Base-by-base conservation (phyloP, 2,888 invertebrate genomes). In the Nephrotoma flavescens region DNA sequence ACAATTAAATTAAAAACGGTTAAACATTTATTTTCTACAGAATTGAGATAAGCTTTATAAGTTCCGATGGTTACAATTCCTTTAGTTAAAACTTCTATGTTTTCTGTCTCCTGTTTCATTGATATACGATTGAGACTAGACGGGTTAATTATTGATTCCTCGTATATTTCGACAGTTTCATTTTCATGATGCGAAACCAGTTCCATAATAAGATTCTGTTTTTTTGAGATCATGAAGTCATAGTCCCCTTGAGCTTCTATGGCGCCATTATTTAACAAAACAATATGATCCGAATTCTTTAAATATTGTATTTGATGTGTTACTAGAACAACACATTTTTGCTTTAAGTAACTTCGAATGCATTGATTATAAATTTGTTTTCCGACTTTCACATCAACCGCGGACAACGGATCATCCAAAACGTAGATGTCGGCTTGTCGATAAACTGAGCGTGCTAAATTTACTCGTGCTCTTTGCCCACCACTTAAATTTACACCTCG, bases 321-420 rank as follows among this genome's bases (percentile, higher is more conserved):
- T 12, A 96, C 94, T 85, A 96, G 91, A 87, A 96, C 93, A 31
- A 94, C 93, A 3, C 95, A 94, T 90, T 95, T 95, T 12, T 93
- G 92, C 71, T 91, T 91, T 42, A 95, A 90, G 88, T 93, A 92
- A 44, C 93, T 93, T 0, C 92, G 92, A 86, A 96, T 93, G 89
- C 96, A 96, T 89, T 95, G 93, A 87, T 96, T 94, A 89, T 96
- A 96, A 88, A 96, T 93, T 89, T 95, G 94, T 88, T 95, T 94
- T 5, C 96, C 95, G 0, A 96, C 96, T 88, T 95, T 94, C 0
- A 95, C 93, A 90, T 96, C 96, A 0, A 96, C 96, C 0, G 96
- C 96, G 86, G 95, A 93, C 4, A 96, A 91, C 0, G 96, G 96
- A 92, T 96, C 96, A 89, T 96, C 96, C 83, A 96, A 90, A 19